These are phyloP conservation scores for Colostygia pectinataria DNA, from an alignment of 2,888 invertebrate species.

Conservation along the genomic window DNA sequence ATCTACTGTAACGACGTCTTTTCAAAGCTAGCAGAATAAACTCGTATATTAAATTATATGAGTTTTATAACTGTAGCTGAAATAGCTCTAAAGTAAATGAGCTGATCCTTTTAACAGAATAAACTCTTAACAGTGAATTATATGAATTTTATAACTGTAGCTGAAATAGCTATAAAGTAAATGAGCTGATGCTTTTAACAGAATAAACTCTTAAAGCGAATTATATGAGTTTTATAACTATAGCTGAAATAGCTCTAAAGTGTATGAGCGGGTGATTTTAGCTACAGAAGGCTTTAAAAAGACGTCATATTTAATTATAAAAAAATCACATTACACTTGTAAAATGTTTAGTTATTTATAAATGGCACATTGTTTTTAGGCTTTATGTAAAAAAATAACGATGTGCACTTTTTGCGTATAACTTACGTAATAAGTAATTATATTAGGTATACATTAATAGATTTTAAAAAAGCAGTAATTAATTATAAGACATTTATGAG, in stretches of 20 bases:
- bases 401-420: neutral
- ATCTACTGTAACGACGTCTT: slow-evolving; percentile 26
- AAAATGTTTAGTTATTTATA: slow-evolving; percentile 25
- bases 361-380: slow-evolving; percentile 31
- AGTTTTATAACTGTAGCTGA: slow-evolving; percentile 2
- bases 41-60: neutral
- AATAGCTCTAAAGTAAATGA: too few species aligned
- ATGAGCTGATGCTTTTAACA: too few species aligned
- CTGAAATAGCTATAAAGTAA: neutral
- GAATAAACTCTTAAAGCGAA: neutral
- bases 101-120: too few species aligned
- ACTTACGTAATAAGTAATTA: neutral
- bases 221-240: slow-evolving; percentile 4
- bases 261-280: neutral
- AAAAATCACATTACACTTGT: slow-evolving; percentile 25
- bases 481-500: too few species aligned
- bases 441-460: too few species aligned
- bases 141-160: slow-evolving; percentile 3
- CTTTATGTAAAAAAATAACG: slow-evolving; percentile 15
- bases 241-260: neutral
- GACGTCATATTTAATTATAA: slow-evolving; percentile 23
- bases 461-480: too few species aligned
- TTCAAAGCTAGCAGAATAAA: slow-evolving; percentile 11
- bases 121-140: neutral
- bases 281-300: slow-evolving; percentile 15